Evolutionary conservation across 2,797 vertebrate species (phyloP), one percentile per base, ranked within the genome.

Genomic region (Eutrigla gurnardus): DNA sequence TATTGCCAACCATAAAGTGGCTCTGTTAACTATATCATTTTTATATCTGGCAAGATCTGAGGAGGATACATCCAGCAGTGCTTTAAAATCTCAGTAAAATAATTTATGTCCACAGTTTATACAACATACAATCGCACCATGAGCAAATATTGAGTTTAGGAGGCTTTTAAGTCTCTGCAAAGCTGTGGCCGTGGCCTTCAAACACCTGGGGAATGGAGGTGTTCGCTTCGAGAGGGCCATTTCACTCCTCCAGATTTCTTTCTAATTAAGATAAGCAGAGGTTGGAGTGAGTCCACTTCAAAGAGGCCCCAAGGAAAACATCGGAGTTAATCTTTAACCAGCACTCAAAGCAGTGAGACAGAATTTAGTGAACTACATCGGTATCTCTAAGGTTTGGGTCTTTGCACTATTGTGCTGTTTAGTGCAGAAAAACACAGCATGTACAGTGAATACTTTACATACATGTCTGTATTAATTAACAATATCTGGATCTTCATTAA

Each of bases 211-310:
- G 71, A 84, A 80, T 82, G 79, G 78, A 89, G 88, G 82, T 88
- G 78, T 77, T 84, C 6, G 8, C 87, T 88, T 88, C 86, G 70
- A 91, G 66, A 80, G 81, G 75, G 86, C 83, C 86, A 83, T 85
- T 88, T 85, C 89, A 89, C 86, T 91, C 89, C 89, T 63, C 77
- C 84, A 86, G 80, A 88, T 90, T 87, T 93, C 78, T 80, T 88
- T 91, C 91, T 91, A 92, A 94, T 92, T 93, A 92, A 92, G 90
- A 93, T 93, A 92, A 92, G 86, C 84, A 90, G 81, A 61, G 78
- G 76, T 83, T 85, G 88, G 78, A 89, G 81, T 91, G 88, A 91
- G 91, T 91, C 86, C 77, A 93, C 93, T 94, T 94, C 91, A 93
- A 94, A 94, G 85, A 83, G 82, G 72, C 86, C 74, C 86, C 60